Base-by-base conservation (phyloP, 2,113 vertebrate species). In the Corvus moneduloides region DNA sequence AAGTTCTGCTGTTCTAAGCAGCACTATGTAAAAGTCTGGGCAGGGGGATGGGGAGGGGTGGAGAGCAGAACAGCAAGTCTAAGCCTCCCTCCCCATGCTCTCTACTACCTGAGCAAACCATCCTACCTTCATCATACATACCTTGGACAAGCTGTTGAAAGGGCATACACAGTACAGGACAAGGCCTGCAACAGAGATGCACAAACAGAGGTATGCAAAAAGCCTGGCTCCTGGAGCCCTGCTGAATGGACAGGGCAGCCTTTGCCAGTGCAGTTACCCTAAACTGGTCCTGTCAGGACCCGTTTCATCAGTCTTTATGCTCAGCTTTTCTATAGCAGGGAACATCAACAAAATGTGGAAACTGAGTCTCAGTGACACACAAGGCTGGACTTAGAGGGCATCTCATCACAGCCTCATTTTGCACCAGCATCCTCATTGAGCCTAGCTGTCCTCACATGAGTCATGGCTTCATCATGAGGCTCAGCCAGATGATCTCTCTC, bases 31-130 rank as follows among this genome's bases (percentile, higher is more conserved):
- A 68, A 72, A 62, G 11, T 5, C 63, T 12, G 22, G 20, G 56
- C 3, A 5, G 13, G 16, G 8, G 6, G 1, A 5, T n/a, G 55
- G 8, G 15, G 21, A 32, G 10, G 11, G 19, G 21, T 18, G 22
- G 4, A 61, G 21, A 67, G 43, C 66, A 79, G 52, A 48, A 58
- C 6, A 44, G 28, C 32, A 85, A 64, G 10, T 52, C 28, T 16
- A 71, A 74, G 13, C 28, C 20, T 75, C 23, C 35, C 17, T 72
- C 49, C 16, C 15, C 9, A 4, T 17, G 32, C n/a, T 46, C 15
- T 54, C 41, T 28, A 10, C 27, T 23, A 27, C 16, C 37, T 33
- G 41, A 69, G n/a, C 33, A 59, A 89, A 86, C n/a, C 41, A 41
- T 71, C n/a, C 55, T n/a, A 13, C 32, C 63, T 67, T 64, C 68